These are phyloP conservation scores for Dynastes grantii DNA, from an alignment of 2,888 invertebrate genomes.

Conservation along the genomic window DNA sequence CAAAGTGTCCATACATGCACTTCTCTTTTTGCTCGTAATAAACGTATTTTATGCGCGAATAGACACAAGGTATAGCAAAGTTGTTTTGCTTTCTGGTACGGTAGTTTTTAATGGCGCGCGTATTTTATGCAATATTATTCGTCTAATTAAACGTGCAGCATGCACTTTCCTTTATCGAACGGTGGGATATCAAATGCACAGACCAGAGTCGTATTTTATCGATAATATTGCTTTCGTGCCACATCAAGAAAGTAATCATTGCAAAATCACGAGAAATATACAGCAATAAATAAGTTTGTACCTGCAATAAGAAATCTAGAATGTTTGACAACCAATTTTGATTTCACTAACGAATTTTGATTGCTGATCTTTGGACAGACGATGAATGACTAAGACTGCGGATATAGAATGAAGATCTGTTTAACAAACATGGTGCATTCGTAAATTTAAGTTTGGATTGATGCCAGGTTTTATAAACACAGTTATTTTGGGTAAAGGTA, in stretches of 20 bases:
- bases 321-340: too few species aligned
- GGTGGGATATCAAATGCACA: constrained; percentile 4
- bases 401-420: too few species aligned
- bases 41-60: constrained; percentile 30
- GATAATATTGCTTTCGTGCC: constrained; percentile 43
- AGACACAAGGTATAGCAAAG: constrained; percentile 16
- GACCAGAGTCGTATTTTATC: constrained; percentile 33
- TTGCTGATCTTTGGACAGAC: too few species aligned
- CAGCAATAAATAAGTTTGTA: neutral
- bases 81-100: constrained; percentile 8
- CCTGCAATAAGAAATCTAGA: too few species aligned
- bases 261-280: constrained; percentile 5
- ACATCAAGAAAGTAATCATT: neutral
- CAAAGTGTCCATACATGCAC: neutral
- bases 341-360: too few species aligned
- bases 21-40: constrained; percentile 23
- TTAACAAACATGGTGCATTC: too few species aligned
- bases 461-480: too few species aligned
- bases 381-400: too few species aligned
- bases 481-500: too few species aligned
- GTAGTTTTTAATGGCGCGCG: constrained; percentile 37
- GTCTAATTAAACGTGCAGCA: constrained; percentile 46
- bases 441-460: too few species aligned
- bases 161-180: constrained; percentile 40
- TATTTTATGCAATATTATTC: constrained; percentile 47